These are phyloP conservation scores for Lucilia cuprina DNA, from an alignment of 1,140 invertebrate genomes.

Conservation along the genomic window DNA sequence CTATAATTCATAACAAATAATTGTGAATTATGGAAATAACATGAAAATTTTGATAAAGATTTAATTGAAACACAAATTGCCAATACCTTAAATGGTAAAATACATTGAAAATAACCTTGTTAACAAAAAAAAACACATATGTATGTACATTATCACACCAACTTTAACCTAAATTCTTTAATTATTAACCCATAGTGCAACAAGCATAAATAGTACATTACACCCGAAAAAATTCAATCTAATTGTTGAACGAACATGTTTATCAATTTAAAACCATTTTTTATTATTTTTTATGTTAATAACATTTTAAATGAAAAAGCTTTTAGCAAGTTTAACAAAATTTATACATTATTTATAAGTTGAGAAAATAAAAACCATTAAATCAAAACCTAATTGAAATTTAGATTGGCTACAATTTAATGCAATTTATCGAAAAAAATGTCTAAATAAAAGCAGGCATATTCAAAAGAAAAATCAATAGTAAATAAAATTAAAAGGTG, in stretches of 20 bases:
- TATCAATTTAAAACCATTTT: slow-evolving; percentile 12
- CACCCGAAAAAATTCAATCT: not conserved
- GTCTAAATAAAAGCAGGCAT: no score
- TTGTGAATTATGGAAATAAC: no score
- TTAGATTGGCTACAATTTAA: no score
- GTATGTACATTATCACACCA: no score
- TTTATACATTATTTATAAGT: not conserved
- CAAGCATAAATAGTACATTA: not conserved
- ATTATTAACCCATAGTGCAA: not conserved
- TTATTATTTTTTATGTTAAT: not conserved
- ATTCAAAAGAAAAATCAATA: not conserved
- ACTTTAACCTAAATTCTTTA: not conserved
- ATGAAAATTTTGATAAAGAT: no score
- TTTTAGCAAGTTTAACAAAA: slow-evolving; percentile 16
- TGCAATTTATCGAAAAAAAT: no score
- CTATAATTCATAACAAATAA: no score
- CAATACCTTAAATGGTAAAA: not conserved
- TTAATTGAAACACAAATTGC: not conserved
- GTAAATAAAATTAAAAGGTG: not conserved
- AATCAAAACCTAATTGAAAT: not conserved
- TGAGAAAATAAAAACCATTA: not conserved
- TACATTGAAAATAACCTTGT: not conserved
- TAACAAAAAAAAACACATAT: no score
- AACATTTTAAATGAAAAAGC: slow-evolving; percentile 15
- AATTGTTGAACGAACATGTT: slow-evolving; percentile 15